Conservation (phyloP, 92 coral and sea anemone species). For the Siderastrea siderea region DNA sequence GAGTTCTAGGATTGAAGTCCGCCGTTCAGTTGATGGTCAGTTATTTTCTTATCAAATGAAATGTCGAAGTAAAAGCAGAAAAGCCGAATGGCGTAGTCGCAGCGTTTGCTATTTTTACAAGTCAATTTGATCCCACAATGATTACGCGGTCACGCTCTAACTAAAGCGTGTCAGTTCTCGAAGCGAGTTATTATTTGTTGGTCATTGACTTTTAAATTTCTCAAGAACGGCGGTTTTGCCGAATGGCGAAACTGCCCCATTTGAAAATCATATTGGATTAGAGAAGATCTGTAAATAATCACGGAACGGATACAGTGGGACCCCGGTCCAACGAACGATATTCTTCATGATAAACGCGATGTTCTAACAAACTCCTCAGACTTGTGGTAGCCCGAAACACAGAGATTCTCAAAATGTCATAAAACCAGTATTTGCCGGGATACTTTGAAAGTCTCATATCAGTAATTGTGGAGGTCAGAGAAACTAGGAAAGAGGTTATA, state of each 20-base stretch:
- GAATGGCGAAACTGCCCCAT: slow-evolving; percentile 69
- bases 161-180: not conserved
- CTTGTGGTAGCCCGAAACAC: too few relatives aligned
- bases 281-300: not conserved
- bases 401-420: too few relatives aligned
- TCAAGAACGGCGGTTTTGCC: slow-evolving; percentile 86
- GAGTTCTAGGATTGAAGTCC: too few relatives aligned
- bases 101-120: not conserved
- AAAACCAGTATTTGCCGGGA: too few relatives aligned
- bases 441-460: too few relatives aligned
- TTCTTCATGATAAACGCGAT: too few relatives aligned
- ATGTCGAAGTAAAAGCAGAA: not conserved
- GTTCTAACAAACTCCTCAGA: too few relatives aligned
- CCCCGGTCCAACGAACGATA: too few relatives aligned
- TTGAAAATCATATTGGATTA: not conserved
- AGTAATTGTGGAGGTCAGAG: too few relatives aligned
- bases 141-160: not conserved
- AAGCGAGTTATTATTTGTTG: not conserved
- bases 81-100: not conserved
- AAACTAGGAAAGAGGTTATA: too few relatives aligned
- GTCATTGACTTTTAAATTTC: slow-evolving; percentile 93
- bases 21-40: too few relatives aligned
- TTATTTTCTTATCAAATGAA: not conserved
- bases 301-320: too few relatives aligned
- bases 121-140: slow-evolving; percentile 46